A percentile compares a stretch with the other conserved stretches of the same genome.
Conservation (phyloP, 2,797 vertebrate genomes). For the Triplophysa yarkandensis region DNA sequence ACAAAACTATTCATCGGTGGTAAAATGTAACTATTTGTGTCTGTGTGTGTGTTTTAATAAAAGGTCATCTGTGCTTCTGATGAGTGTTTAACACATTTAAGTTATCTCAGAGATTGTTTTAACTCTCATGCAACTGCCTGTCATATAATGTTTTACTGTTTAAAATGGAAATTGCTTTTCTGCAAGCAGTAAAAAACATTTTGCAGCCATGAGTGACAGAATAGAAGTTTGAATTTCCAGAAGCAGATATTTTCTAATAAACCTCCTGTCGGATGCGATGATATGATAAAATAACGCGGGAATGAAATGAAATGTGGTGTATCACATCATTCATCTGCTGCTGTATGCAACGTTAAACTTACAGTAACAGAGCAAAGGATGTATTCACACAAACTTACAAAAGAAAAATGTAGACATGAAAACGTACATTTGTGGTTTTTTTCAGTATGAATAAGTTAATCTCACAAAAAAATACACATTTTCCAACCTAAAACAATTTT, state of each 20-base stretch:
- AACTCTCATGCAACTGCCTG: neutral
- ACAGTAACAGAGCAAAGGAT: neutral
- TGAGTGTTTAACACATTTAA: neutral
- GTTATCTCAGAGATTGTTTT: neutral
- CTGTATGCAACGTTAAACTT: neutral
- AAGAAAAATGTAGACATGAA: neutral
- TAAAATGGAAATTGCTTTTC: conserved; percentile 30
- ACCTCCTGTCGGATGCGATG: neutral
- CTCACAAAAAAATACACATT: neutral
- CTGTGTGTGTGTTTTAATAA: neutral
- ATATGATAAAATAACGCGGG: conserved; percentile 51
- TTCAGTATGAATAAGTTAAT: neutral
- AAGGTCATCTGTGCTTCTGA: neutral
- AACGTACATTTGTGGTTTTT: neutral
- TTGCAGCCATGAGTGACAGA: neutral
- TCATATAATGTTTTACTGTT: neutral
- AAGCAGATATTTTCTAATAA: neutral
- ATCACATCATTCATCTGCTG: neutral
- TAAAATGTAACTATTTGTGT: no score
- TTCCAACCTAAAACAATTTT: neutral
- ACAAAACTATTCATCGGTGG: neutral
- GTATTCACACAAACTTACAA: neutral
- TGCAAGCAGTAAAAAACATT: neutral
- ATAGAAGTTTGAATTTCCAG: neutral
- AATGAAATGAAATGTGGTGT: neutral